Percentiles rank a stretch among this genome's conserved stretches.
phyloP scores from a whole-genome alignment of 2,888 invertebrate genomes.

The Tiliacea aurago region DNA sequence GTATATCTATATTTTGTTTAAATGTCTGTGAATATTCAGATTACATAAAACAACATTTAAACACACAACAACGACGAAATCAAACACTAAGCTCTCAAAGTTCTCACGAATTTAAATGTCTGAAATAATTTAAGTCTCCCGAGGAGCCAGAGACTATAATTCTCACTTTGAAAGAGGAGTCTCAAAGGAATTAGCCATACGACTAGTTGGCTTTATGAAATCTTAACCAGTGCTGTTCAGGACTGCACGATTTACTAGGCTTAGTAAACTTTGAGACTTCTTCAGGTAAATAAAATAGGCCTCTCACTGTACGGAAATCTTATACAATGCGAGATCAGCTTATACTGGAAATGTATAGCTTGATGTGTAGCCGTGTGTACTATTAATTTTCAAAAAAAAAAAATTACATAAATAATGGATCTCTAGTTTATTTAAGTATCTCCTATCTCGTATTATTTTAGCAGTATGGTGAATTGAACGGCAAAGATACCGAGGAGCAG shows the following conservation, averaged over 20 bases:
- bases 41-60: too few relatives aligned
- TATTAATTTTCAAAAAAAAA: too few relatives aligned
- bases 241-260: background rate
- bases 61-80: background rate
- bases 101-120: slow-evolving; percentile 16
- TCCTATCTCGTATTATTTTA: too few relatives aligned
- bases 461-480: background rate
- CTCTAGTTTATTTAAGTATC: too few relatives aligned
- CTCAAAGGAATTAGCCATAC: slow-evolving; percentile 8
- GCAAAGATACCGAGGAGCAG: too few relatives aligned
- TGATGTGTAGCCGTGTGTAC: too few relatives aligned
- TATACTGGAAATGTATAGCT: too few relatives aligned
- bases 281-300: background rate
- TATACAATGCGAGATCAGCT: too few relatives aligned
- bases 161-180: slow-evolving; percentile 13
- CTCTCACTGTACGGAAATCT: too few relatives aligned
- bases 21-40: too few relatives aligned
- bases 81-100: background rate
- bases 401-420: too few relatives aligned
- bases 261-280: background rate
- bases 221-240: background rate
- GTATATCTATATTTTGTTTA: too few relatives aligned
- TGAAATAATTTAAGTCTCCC: slow-evolving; percentile 13
- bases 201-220: slow-evolving; percentile 7
- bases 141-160: background rate